phyloP scores from a whole-genome alignment of 2,888 invertebrate species.

The Plutella xylostella region DNA sequence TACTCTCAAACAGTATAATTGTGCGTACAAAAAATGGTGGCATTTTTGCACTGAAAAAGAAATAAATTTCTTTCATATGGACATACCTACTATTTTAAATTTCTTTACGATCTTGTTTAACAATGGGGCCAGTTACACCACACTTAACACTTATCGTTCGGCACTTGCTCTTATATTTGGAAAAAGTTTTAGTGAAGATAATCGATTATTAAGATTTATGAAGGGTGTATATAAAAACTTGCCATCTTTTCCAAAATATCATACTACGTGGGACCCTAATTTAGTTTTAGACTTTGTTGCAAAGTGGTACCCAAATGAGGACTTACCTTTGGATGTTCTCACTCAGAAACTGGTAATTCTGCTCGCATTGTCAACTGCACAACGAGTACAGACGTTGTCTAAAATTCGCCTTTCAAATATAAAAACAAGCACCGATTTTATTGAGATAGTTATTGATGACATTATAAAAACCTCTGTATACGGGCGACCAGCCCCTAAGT shows the following conservation, averaged over 20 bases:
- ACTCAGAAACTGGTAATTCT: neutral
- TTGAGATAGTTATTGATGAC: neutral
- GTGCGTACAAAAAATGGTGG: slow-evolving; percentile 15
- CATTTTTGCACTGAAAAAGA: slow-evolving; percentile 5
- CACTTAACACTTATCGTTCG: neutral
- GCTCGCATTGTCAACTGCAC: neutral
- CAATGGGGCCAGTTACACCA: neutral
- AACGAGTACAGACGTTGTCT: neutral
- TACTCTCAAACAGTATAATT: slow-evolving; percentile 11
- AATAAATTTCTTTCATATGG: neutral
- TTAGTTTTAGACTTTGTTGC: neutral
- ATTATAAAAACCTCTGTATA: neutral
- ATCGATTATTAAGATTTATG: too few species aligned
- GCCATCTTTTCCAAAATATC: too few species aligned
- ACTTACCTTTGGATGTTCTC: neutral
- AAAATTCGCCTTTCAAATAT: neutral
- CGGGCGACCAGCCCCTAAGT: neutral
- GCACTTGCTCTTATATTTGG: neutral
- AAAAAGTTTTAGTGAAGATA: neutral
- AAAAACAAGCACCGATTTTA: neutral
- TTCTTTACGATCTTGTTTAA: neutral
- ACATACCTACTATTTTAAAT: neutral
- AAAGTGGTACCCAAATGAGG: neutral
- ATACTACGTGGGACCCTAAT: too few species aligned
- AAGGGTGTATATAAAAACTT: too few species aligned